phyloP scores from a whole-genome alignment of 2,888 invertebrate genomes.

The Acronicta alni region DNA sequence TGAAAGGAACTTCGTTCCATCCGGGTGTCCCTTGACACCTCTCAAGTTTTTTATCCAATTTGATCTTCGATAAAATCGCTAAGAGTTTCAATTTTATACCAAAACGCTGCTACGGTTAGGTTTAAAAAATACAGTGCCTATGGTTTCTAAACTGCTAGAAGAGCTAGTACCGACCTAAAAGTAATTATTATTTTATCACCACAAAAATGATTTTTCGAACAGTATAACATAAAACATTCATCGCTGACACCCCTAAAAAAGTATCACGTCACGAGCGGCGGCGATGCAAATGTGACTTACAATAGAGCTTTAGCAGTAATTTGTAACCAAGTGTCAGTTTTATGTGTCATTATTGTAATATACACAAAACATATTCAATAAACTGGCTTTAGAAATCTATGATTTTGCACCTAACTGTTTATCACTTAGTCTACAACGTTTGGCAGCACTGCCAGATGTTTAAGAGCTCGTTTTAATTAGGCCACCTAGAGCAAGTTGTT shows the following conservation, averaged over 20 bases:
- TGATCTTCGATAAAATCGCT: too few species aligned
- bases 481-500: slow-evolving; percentile 44
- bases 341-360: background rate
- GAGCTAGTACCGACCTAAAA: too few species aligned
- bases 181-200: background rate
- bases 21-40: too few species aligned
- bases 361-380: slow-evolving; percentile 17
- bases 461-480: slow-evolving; percentile 55
- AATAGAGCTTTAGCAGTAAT: background rate
- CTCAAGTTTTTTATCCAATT: too few species aligned
- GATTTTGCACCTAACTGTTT: slow-evolving; percentile 24
- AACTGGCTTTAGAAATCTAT: slow-evolving; percentile 6
- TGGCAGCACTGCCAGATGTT: slow-evolving; percentile 44
- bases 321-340: background rate
- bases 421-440: slow-evolving; percentile 42
- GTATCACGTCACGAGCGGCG: background rate
- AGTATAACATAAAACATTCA: background rate
- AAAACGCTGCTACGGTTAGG: too few species aligned
- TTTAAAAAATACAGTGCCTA: too few species aligned
- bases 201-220: background rate
- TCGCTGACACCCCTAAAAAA: background rate
- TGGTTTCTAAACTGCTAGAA: too few species aligned
- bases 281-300: background rate
- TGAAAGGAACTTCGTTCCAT: too few species aligned
- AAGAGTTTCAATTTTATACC: too few species aligned